Base-by-base conservation (phyloP, 2,113 vertebrate species). In the Anoura caudifer region DNA sequence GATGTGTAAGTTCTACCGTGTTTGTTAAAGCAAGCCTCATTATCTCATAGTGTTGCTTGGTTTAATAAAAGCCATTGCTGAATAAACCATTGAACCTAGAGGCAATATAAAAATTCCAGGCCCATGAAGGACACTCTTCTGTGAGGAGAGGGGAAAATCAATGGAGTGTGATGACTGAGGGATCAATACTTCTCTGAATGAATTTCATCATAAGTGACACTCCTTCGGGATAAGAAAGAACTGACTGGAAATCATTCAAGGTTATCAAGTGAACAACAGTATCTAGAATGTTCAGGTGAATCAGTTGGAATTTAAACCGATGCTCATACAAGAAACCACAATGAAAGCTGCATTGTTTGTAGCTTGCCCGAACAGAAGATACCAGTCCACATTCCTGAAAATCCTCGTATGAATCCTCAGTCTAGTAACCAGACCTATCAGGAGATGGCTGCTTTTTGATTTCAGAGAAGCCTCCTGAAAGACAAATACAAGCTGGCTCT, bases 111-210 rank as follows among this genome's bases (percentile, higher is more conserved):
- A 92, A 87, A 80, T 91, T 98, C 31, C 95, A 90, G 95, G 69
- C 87, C 95, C 75, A 72, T 0, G 26, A 98, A 97, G 96, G 84
- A 87, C 96, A 95, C 84, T 94, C 47, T 97, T 97, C 94, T 97
- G 87, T 96, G 90, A 94, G 85, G 63, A 79, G 38, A 77, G 88
- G 90, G 52, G 75, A 94, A 83, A 91, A 97, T 92, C 97, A 97
- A 97, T 97, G 95, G 95, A 96, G 87, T 96, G 97, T 97, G 97
- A 97, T 96, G 96, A 96, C 94, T 98, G 92, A 97, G 47, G 28
- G 95, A 98, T 98, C 98, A 96, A 98, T 98, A 98, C 87, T 97
- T 98, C 97, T 98, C 95, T 86, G 97, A 98, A 98, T 98, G 98
- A 97, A 98, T 98, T 98, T 98, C 98, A 98, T 98, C 95, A 20